Evolutionary conservation across 2,888 invertebrate species (phyloP).

Genomic region (Linnaemya tessellans): DNA sequence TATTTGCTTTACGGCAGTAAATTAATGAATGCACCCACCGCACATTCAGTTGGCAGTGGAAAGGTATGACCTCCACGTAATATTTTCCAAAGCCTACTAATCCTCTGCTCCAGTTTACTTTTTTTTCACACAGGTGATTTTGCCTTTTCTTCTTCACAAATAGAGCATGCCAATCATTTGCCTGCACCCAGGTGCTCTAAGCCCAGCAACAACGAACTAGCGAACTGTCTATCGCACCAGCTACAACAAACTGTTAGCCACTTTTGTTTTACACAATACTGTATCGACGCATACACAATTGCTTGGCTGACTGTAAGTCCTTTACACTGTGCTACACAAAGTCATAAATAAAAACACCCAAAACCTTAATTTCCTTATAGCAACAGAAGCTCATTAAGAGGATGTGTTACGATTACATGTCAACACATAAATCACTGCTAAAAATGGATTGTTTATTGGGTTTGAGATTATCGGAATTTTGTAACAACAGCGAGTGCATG

Average conservation of each 20-base stretch:
- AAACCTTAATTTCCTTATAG: conserved; percentile 70
- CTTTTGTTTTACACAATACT: background rate
- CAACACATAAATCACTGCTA: conserved; percentile 71
- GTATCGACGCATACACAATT: background rate
- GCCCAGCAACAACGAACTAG: too few relatives aligned
- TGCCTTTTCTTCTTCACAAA: too few relatives aligned
- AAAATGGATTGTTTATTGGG: conserved; percentile 71
- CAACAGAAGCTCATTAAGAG: conserved; percentile 68
- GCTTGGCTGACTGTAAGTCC: background rate
- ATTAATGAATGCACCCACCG: too few relatives aligned
- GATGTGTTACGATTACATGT: conserved; percentile 70
- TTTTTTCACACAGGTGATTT: too few relatives aligned
- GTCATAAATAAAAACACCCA: conserved; percentile 69
- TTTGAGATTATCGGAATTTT: conserved; percentile 61
- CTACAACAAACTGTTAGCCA: background rate
- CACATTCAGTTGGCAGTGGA: too few relatives aligned
- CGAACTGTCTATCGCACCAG: too few relatives aligned
- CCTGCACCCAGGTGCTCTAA: too few relatives aligned
- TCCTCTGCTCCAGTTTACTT: too few relatives aligned
- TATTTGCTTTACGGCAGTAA: too few relatives aligned
- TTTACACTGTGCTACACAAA: conserved; percentile 7
- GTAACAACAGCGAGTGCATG: conserved; percentile 28
- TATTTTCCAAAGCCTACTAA: too few relatives aligned
- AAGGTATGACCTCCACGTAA: too few relatives aligned
- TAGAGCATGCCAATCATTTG: too few relatives aligned